phyloP scores from a whole-genome alignment of 2,113 vertebrate genomes.

The Calonectris borealis region DNA sequence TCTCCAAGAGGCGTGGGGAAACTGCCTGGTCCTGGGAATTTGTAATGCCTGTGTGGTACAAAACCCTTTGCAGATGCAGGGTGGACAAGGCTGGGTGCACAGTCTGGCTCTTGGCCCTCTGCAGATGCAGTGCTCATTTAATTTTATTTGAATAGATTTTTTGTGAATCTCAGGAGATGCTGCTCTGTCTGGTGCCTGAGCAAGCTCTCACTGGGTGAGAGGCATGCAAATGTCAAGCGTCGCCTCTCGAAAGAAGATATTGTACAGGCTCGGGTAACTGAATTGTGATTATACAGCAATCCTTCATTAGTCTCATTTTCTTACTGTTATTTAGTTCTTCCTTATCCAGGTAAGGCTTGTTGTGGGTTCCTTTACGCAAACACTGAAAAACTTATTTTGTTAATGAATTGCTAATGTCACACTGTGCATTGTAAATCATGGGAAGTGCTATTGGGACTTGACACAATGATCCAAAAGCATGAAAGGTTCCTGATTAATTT shows the following conservation, averaged over 20 bases:
- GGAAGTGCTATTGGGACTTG: neutral
- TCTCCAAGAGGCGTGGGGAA: neutral
- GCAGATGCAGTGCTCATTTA: neutral
- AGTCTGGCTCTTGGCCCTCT: neutral
- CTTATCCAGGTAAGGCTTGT: neutral
- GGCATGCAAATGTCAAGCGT: neutral
- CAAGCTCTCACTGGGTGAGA: neutral
- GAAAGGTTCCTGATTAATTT: conserved; percentile 16
- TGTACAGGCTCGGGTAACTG: neutral
- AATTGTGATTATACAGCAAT: neutral
- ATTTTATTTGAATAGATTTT: neutral
- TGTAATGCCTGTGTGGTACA: neutral
- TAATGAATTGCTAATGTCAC: conserved; percentile 60
- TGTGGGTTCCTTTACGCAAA: neutral
- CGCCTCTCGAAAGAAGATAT: neutral
- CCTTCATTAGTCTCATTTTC: neutral
- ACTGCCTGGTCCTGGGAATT: neutral
- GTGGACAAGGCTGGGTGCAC: neutral
- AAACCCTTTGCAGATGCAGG: neutral
- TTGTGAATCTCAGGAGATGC: neutral
- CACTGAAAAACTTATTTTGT: neutral
- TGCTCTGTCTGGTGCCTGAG: neutral
- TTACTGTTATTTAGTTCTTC: neutral
- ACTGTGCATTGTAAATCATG: neutral
- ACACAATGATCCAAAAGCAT: neutral